Evolutionary conservation across 2,113 vertebrate species (phyloP), one percentile per base, ranked within the genome.

Genomic region (Grallaria varia): DNA sequence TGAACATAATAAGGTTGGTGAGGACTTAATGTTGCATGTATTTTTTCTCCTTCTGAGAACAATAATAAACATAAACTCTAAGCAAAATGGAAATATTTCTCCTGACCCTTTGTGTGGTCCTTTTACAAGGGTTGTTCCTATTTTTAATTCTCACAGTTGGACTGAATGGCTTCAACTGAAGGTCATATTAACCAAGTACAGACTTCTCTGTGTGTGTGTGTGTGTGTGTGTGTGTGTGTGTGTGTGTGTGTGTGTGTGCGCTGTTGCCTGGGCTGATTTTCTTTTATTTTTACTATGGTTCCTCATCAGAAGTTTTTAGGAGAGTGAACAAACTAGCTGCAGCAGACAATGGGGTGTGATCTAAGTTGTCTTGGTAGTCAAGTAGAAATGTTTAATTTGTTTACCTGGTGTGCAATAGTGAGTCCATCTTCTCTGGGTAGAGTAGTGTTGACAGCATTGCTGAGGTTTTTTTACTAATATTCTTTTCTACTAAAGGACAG

Each of bases 1-100:
- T 1, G 0, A 23, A 23, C 1, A 0, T 74, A 14, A 5, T 76
- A 53, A 53, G 14, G 2, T 67, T 72, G 13, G 13, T 53, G 68
- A 77, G 68, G 23, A 60, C 37, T 53, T 87, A 37, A 63, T 53
- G 47, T 49, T 67, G 5, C 9, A 4, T 66, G 2, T 68, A 6
- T 44, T 30, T 67, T 63, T 79, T 60, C 18, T 22, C 2, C 5
- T 35, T 66, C 13, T 80, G 25, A 67, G 30, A 63, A 40, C 6
- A 88, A 39, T 12, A 88, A 59, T 66, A 71, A 37, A 45, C 22
- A 39, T 2, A 30, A 77, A 35, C 4, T 63, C 33, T 9, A 25
- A 90, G 19, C 30, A 40, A 80, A 92, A 59, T 1, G 2, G 12
- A 56, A 88, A 2, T 83, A 55, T 25, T 74, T 89, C 18, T 75